Base-by-base conservation (phyloP, 1,140 invertebrate species). In the Drosophila prosaltans region DNA sequence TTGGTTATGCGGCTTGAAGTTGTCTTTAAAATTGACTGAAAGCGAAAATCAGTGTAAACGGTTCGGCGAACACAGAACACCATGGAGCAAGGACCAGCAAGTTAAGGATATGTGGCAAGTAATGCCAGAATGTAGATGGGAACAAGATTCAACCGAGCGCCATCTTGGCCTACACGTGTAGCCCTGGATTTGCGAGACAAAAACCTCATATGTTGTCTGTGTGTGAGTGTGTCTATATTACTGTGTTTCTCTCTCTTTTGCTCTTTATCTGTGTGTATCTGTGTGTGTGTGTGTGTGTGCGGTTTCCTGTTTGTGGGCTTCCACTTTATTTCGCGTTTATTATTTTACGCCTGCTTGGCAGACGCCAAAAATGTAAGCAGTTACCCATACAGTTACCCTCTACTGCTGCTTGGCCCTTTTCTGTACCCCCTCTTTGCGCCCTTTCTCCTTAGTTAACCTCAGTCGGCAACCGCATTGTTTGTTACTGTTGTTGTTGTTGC, bases 11-110 rank as follows among this genome's bases (percentile, higher is more conserved):
- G 83, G 83, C 83, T 86, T 88, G 65, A 86, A 86, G 76, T 86
- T 86, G 83, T 86, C 83, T 88, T 86, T 86, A 88, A 86, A 86
- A 86, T 86, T 86, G 83, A 86, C 76, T 86, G 84, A 86, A 89
- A 86, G 84, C 84, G 80, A 86, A 86, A 86, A 86, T 86, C 83
- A 86, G 84, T 86, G 83, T 86, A 86, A 89, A 83, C 84, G 83
- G 80, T 77, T 78, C 84, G 80, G 21, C 69, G 80, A 77, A 67
- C 84, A 79, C 62, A 36, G 63, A 36, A 36, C 32, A 36, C 21
- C 72, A 79, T 65, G 72, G 70, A 69, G 21, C 45, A 51, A 51
- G 45, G 45, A 51, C 45, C 8, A 9, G 21, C 21, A 10, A 26
- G 7, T 10, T 48, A 48, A 48, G 45, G 45, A 48, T 48, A 48